Evolutionary conservation across 2,113 vertebrate genomes (phyloP).

Genomic region (Scomber japonicus): DNA sequence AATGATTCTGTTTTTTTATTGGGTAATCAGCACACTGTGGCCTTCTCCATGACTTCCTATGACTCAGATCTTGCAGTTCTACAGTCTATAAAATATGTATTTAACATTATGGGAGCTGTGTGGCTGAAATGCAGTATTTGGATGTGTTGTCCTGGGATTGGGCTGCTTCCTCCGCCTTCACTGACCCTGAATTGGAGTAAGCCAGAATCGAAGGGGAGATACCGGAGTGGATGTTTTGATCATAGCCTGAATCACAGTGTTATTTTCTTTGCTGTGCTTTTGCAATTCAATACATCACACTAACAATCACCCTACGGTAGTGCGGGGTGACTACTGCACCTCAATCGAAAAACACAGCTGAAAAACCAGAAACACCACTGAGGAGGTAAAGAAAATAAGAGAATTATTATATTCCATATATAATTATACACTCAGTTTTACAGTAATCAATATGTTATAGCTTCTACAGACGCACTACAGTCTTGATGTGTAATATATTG

Average conservation of each 20-base stretch:
- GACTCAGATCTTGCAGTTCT: neutral
- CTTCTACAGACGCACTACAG: too few relatives aligned
- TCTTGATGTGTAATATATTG: too few relatives aligned
- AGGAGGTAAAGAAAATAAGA: neutral
- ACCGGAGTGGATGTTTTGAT: constrained; percentile 25
- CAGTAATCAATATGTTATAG: neutral
- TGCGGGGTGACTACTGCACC: neutral
- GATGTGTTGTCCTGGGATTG: neutral
- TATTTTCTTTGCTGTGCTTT: constrained; percentile 14
- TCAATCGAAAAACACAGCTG: neutral
- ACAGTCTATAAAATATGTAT: neutral
- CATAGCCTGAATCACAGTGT: neutral
- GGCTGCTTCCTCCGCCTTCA: neutral
- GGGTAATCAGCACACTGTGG: neutral
- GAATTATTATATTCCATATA: too few relatives aligned
- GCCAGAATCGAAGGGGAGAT: neutral
- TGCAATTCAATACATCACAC: neutral
- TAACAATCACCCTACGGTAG: neutral
- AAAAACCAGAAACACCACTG: neutral
- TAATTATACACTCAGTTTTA: too few relatives aligned
- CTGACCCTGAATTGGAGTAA: neutral
- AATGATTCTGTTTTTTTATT: neutral
- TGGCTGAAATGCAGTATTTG: neutral
- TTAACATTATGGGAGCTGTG: neutral
- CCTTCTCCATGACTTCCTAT: neutral